phyloP scores from a whole-genome alignment of 2,888 invertebrate genomes.

The Eilema depressum region DNA sequence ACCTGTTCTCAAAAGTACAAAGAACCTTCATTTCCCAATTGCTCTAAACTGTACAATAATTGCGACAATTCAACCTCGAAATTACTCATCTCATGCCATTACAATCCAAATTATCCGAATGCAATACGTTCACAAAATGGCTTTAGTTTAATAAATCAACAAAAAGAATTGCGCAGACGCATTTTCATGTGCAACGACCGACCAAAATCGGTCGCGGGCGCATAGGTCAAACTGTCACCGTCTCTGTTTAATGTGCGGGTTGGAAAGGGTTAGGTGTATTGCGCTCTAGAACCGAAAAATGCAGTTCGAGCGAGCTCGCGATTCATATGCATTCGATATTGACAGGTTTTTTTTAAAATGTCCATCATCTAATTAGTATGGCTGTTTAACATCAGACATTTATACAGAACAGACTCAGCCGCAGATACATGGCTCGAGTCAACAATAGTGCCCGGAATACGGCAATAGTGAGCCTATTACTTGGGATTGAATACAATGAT shows the following conservation, averaged over 20 bases:
- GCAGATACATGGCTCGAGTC: too few species aligned
- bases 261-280: slow-evolving; percentile 59
- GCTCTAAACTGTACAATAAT: not conserved
- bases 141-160: slow-evolving; percentile 42
- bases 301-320: slow-evolving; percentile 47
- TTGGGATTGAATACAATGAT: too few species aligned
- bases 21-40: not conserved
- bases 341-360: slow-evolving; percentile 31
- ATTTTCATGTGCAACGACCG: slow-evolving; percentile 42
- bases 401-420: too few species aligned
- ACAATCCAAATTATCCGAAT: slow-evolving; percentile 10
- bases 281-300: slow-evolving; percentile 61
- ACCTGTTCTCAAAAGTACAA: not conserved
- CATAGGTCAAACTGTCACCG: slow-evolving; percentile 60
- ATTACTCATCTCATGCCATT: slow-evolving; percentile 3
- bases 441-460: too few species aligned
- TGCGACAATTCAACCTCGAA: not conserved
- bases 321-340: slow-evolving; percentile 48
- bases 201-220: slow-evolving; percentile 64
- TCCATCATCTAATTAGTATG: slow-evolving; percentile 16
- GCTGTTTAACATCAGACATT: too few species aligned
- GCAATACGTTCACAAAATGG: slow-evolving; percentile 19
- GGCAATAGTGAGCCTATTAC: too few species aligned
- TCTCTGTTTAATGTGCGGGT: slow-evolving; percentile 51
- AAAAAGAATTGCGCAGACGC: slow-evolving; percentile 30